Evolutionary conservation across 1,140 invertebrate species (phyloP).

Genomic region (Pissodes strobi): DNA sequence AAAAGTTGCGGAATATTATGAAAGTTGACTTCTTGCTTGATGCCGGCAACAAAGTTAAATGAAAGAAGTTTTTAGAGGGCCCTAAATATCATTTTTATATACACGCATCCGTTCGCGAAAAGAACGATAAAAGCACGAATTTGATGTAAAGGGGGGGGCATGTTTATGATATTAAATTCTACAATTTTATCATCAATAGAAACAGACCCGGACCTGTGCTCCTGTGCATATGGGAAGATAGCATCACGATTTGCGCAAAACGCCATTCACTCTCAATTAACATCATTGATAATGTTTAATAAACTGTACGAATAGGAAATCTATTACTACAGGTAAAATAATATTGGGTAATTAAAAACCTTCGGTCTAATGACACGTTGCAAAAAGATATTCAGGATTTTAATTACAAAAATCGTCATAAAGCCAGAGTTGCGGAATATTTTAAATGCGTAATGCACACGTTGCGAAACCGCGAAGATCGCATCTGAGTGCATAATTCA

Average conservation of each 20-base stretch:
- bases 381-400: background rate
- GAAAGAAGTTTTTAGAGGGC: slow-evolving; percentile 1
- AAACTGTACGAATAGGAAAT: too few relatives aligned
- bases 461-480: slow-evolving; percentile 4
- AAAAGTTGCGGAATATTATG: slow-evolving; percentile 17
- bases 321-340: background rate
- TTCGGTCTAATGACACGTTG: background rate
- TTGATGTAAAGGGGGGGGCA: background rate
- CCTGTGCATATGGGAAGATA: too few relatives aligned
- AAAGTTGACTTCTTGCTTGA: slow-evolving; percentile 9
- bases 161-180: background rate
- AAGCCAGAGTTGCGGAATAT: too few relatives aligned
- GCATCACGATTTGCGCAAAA: too few relatives aligned
- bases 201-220: background rate
- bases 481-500: slow-evolving; percentile 7
- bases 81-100: too few relatives aligned
- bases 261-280: too few relatives aligned
- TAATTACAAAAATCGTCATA: too few relatives aligned
- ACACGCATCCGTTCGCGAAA: too few relatives aligned
- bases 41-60: slow-evolving; percentile 16
- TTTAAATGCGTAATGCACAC: background rate
- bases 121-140: too few relatives aligned
- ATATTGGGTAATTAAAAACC: background rate
- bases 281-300: too few relatives aligned
- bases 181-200: slow-evolving; percentile 1